Conservation (phyloP, 2,113 vertebrate genomes). For the Eublepharis macularius region DNA sequence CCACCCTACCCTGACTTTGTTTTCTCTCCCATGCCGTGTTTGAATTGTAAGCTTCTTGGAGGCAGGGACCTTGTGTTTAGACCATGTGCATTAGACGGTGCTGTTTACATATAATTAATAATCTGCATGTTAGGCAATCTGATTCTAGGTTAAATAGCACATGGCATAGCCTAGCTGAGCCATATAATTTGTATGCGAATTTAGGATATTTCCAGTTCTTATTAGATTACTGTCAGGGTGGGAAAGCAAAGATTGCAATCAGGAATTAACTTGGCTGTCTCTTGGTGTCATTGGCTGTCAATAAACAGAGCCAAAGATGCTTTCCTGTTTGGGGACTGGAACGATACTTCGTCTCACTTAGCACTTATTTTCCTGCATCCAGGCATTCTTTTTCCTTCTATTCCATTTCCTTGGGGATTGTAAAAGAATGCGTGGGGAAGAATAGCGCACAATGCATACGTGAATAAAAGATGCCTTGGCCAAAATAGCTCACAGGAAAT, state of each 20-base stretch:
- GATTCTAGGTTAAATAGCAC: not conserved
- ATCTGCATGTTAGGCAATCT: not conserved
- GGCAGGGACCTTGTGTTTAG: too few relatives aligned
- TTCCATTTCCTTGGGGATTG: conserved; percentile 58
- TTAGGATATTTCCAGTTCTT: not conserved
- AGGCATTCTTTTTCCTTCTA: conserved; percentile 69
- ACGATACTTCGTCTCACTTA: conserved; percentile 74
- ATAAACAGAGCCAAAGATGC: conserved; percentile 64
- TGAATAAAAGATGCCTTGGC: conserved; percentile 56
- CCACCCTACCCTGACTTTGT: too few relatives aligned
- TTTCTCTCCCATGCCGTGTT: too few relatives aligned
- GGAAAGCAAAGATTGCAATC: conserved; percentile 46
- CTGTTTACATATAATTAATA: too few relatives aligned
- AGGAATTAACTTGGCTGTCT: conserved; percentile 73
- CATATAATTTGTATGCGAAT: not conserved
- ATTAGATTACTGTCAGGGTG: conserved; percentile 41
- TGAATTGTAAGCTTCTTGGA: too few relatives aligned
- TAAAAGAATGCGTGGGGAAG: conserved; percentile 59
- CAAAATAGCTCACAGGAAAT: conserved; percentile 68
- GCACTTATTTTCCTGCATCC: conserved; percentile 77
- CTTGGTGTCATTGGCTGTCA: conserved; percentile 62
- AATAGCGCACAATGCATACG: conserved; percentile 47
- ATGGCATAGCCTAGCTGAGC: not conserved
- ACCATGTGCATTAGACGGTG: too few relatives aligned
- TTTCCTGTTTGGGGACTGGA: conserved; percentile 71